Evolutionary conservation across 2,888 invertebrate species (phyloP), one percentile per base, ranked within the genome.

Genomic region (Archips xylosteana): DNA sequence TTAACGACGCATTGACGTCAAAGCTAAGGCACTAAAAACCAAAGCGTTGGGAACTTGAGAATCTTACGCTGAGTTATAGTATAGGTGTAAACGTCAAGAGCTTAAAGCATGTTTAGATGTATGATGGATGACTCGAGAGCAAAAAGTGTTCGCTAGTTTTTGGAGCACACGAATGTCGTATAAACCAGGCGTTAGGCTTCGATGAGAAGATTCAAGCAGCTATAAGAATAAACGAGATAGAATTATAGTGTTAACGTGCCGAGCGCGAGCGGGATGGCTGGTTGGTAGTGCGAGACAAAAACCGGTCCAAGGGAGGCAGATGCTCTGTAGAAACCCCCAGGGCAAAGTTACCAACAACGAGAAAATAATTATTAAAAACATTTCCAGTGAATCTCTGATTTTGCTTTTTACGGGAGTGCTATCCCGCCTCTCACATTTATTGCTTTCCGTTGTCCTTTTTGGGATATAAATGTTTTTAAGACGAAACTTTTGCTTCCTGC

Each of bases 271-370:
- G 90, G 83, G 91, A 89, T 59, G 75, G 80, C 57, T 70, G 77
- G 70, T 82, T 81, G 78, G 79, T 80, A 82, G 83, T 87, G 84
- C 86, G 86, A 87, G 86, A 87, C 85, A 88, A 88, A 89, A 83
- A 94, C 94, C 94, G 93, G 94, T 94, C 91, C 85, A 82, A 79
- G 88, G 91, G 91, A 90, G 86, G 94, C 94, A 94, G 94, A 94
- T 94, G 93, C 86, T 84, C 82, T 81, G 82, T 85, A 82, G 83
- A 91, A 90, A 90, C 90, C 94, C 93, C 89, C 82, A 83, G 84
- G 91, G 92, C 91, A 87, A 88, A 86, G 85, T 85, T 83, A 88
- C 88, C 87, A 83, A 90, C 88, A 89, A 88, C 89, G 89, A 91
- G 87, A 92, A 91, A 92, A 91, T 91, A 88, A 89, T 89, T 85